phyloP scores from a whole-genome alignment of 2,888 invertebrate genomes.

The Phragmatobia fuliginosa region DNA sequence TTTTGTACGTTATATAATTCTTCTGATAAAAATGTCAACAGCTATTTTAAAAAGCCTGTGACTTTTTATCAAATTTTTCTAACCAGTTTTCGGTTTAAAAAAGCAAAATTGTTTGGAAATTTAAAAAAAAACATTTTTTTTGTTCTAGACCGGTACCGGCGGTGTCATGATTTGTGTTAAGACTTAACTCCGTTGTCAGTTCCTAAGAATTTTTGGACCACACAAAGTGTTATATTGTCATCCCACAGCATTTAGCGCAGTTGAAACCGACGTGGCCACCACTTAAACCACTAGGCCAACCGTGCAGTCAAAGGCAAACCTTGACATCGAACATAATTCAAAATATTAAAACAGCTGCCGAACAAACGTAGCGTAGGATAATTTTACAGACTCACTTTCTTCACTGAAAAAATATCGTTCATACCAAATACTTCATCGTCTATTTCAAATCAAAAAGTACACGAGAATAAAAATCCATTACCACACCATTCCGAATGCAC shows the following conservation, averaged over 20 bases:
- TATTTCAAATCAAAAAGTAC: not conserved
- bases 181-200: no score
- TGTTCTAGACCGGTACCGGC: no score
- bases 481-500: not conserved
- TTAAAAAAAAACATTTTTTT: no score
- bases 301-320: not conserved
- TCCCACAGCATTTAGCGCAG: no score
- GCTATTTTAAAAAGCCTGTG: not conserved
- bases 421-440: not conserved
- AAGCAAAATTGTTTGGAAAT: not conserved
- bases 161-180: no score
- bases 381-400: not conserved
- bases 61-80: not conserved
- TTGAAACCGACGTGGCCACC: no score
- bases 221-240: no score
- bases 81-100: not conserved
- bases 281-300: no score
- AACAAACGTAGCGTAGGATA: not conserved
- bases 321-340: not conserved
- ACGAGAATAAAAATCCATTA: not conserved
- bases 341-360: not conserved
- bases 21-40: not conserved
- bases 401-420: not conserved
- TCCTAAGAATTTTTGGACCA: no score
- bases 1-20: constrained; percentile 6